Evolutionary conservation across 2,113 vertebrate genomes (phyloP).

Genomic region (Balaeniceps rex): DNA sequence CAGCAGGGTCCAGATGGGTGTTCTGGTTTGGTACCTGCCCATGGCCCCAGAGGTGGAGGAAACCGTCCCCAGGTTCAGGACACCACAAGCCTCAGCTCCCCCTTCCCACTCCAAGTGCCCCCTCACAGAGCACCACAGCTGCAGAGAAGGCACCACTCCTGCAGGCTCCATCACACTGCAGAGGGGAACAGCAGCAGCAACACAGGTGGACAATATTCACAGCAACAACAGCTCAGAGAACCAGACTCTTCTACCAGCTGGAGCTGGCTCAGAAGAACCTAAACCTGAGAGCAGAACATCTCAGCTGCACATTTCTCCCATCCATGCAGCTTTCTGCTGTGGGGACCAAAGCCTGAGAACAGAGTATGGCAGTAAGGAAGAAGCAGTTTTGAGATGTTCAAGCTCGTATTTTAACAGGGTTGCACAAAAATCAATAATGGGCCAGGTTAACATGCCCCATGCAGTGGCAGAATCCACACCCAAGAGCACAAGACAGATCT

Average conservation of each 20-base stretch:
- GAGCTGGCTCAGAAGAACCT: neutral
- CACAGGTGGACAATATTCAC: neutral
- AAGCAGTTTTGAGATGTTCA: neutral
- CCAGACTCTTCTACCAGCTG: neutral
- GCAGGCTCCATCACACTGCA: neutral
- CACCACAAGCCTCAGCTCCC: accelerated
- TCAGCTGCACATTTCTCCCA: neutral
- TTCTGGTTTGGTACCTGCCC: neutral
- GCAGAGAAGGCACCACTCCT: neutral
- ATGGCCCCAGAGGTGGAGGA: neutral
- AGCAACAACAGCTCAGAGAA: neutral
- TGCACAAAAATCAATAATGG: neutral
- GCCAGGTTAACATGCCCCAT: neutral
- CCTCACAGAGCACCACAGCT: accelerated
- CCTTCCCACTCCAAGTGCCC: neutral
- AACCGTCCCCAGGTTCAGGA: neutral
- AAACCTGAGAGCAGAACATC: neutral
- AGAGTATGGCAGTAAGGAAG: neutral
- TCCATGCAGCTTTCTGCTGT: neutral
- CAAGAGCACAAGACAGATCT: neutral
- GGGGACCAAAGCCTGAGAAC: neutral
- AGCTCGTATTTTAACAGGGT: neutral
- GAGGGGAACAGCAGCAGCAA: neutral
- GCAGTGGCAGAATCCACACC: neutral
- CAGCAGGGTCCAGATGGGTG: neutral